These are phyloP conservation scores for Rhagonycha lutea DNA, from an alignment of 2,888 invertebrate species.

Conservation along the genomic window DNA sequence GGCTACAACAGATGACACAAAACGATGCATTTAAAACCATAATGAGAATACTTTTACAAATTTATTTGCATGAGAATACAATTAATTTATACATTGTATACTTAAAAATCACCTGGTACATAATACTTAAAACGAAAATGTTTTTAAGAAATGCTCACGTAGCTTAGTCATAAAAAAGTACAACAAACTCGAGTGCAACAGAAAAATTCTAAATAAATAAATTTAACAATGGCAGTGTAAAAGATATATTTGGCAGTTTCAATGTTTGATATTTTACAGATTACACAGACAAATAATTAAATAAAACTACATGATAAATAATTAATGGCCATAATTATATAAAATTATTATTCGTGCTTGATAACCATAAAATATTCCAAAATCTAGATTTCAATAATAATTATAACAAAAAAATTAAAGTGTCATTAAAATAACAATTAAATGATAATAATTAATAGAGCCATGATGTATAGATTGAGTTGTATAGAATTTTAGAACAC, in stretches of 20 bases:
- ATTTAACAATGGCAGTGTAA: conserved; percentile 25
- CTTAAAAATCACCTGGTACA: neutral
- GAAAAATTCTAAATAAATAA: neutral
- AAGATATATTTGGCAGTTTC: conserved; percentile 22
- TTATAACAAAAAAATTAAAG: neutral
- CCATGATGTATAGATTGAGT: neutral
- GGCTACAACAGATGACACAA: neutral
- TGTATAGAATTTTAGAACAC: neutral
- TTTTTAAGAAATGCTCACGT: neutral
- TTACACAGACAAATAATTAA: conserved; percentile 1
- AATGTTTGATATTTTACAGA: conserved; percentile 9
- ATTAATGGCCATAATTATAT: conserved; percentile 6
- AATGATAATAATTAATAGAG: neutral
- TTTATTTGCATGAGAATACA: neutral
- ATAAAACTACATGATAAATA: conserved; percentile 6
- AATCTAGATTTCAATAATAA: neutral
- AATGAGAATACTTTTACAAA: neutral
- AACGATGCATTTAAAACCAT: neutral
- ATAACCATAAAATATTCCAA: neutral
- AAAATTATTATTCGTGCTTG: conserved; percentile 10
- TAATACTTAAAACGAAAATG: neutral
- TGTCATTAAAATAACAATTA: neutral
- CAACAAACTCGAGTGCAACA: neutral
- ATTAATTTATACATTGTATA: neutral
- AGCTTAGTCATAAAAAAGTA: neutral